A percentile compares a stretch with the other conserved stretches of the same genome.
phyloP scores from a whole-genome alignment of 1,140 invertebrate genomes.

The Pogonomyrmex barbatus region DNA sequence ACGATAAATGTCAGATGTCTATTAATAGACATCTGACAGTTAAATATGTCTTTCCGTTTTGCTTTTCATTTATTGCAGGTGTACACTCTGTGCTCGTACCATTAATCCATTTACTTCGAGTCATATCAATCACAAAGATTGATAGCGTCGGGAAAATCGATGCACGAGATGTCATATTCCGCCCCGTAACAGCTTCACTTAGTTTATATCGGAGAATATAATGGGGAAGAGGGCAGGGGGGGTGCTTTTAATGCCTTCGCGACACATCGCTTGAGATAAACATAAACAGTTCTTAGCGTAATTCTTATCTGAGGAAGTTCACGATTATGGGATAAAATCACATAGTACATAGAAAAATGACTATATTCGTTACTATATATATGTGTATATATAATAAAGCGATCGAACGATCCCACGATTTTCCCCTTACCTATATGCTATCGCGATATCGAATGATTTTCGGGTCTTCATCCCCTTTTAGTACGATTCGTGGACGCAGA shows the following conservation, averaged over 20 bases:
- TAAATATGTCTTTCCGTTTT: background rate
- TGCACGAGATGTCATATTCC: background rate
- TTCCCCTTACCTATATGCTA: background rate
- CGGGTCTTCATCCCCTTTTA: slow-evolving; percentile 26
- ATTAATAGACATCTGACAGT: background rate
- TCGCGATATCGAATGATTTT: background rate
- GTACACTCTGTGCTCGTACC: too few species aligned
- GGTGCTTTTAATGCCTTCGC: background rate
- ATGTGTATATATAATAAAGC: background rate
- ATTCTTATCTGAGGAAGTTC: slow-evolving; percentile 4
- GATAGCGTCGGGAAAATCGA: background rate
- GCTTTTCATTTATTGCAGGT: background rate
- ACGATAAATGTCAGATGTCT: background rate
- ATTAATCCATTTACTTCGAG: background rate
- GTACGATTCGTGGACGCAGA: background rate
- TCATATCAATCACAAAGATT: slow-evolving; percentile 8
- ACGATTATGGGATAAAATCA: background rate
- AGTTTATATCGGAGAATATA: background rate
- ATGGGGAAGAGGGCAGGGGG: background rate
- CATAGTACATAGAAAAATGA: background rate
- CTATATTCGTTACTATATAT: too few species aligned
- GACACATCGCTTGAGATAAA: background rate
- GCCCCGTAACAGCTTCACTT: slow-evolving; percentile 10
- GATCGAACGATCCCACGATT: background rate
- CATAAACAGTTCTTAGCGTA: background rate